A percentile compares a stretch with the other conserved stretches of the same genome.
phyloP scores from a whole-genome alignment of 2,113 vertebrate species.

The Aramus guarauna region DNA sequence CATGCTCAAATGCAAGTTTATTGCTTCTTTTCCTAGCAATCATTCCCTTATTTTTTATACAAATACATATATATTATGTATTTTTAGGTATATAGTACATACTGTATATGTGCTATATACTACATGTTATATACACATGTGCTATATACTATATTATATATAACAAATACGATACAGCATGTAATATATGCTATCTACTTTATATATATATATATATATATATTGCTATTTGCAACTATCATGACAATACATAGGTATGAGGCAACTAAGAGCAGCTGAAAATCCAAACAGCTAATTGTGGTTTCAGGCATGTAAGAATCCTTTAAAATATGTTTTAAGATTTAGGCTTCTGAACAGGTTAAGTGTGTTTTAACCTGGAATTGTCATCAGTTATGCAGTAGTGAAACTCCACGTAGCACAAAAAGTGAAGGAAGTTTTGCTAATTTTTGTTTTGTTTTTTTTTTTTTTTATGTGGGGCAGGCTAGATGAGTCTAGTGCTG shows the following conservation, averaged over 20 bases:
- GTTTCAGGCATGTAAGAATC: not conserved
- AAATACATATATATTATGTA: too few relatives aligned
- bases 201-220: not conserved
- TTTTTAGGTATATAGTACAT: not conserved
- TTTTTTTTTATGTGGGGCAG: not conserved
- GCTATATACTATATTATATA: not conserved
- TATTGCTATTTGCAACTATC: not conserved
- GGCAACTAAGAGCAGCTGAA: not conserved
- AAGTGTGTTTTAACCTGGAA: not conserved
- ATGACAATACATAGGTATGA: not conserved
- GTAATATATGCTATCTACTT: not conserved
- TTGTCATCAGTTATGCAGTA: not conserved
- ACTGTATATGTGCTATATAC: not conserved
- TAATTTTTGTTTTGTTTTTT: too few relatives aligned
- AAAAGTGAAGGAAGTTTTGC: not conserved
- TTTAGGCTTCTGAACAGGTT: not conserved
- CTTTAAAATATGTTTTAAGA: not conserved
- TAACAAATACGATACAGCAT: not conserved
- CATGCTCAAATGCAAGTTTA: not conserved
- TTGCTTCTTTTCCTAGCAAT: not conserved
- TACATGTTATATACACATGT: not conserved
- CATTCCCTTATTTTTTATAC: not conserved
- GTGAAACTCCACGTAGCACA: not conserved
- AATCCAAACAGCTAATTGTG: not conserved
- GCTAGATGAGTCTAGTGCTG: not conserved